Base-by-base conservation (phyloP, 2,113 vertebrate genomes). In the Poeciliopsis turrubarensis region DNA sequence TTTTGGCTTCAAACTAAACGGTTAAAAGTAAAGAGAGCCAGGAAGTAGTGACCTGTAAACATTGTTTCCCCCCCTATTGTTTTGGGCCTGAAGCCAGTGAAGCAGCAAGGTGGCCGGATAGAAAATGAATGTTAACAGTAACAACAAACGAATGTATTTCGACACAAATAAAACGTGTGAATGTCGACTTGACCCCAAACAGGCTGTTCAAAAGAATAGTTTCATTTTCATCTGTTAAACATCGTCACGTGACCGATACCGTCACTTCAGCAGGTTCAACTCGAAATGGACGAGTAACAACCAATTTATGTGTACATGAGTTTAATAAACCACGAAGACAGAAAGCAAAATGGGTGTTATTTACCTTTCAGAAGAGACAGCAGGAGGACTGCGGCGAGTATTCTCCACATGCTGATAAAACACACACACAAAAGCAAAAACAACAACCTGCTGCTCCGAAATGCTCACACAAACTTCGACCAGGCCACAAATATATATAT, bases 161-260 rank as follows among this genome's bases (percentile, higher is more conserved):
- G 25, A 57, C 11, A 10, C 25, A 37, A 66, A 39, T 13, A n/a
- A 39, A 39, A 30, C 6, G 27, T 2, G 14, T 3, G 9, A 62
- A 15, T 30, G 10, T 31, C 29, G 14, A 2, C 1, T 9, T 3
- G 5, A 14, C 13, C 7, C 15, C 7, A 44, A 10, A 26, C 2
- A 65, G 11, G 10, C 8, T 22, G 10, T 14, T n/a, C 25, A 68
- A 68, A 54, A 61, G 32, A 60, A 51, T 14, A 19, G 8, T 31
- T 27, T 13, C 41, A 9, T 31, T 17, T 62, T 29, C 34, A 10
- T 60, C 4, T 61, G 25, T 41, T 47, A 69, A 75, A 79, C 39
- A 84, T 54, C 4, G 68, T 87, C 84, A 90, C 68, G 86, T 90
- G 91, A 93, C 73, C 85, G 88, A 92, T 79, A 93, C 89, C 54